Base-by-base conservation (phyloP, 2,113 vertebrate species). In the Microcebus jonahi region DNA sequence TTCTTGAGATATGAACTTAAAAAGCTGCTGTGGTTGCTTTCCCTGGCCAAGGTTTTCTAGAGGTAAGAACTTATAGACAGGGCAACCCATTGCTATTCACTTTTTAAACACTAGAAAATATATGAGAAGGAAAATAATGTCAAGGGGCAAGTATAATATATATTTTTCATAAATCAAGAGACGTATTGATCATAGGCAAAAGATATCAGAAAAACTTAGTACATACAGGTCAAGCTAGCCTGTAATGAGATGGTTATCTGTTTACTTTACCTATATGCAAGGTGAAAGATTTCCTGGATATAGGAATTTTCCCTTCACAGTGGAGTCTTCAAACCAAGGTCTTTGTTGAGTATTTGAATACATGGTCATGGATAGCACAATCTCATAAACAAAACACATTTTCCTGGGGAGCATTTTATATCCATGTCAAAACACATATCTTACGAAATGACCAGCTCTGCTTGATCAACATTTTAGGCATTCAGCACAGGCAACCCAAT, bases 1-100 rank as follows among this genome's bases (percentile, higher is more conserved):
- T 70, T 71, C 48, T 67, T 93, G 82, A 87, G 57, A 29, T 95
- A 5, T 91, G 79, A 84, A 91, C 25, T 88, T 88, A 18, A 83
- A 79, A 95, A 91, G 29, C 59, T 39, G 31, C 81, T 88, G 12
- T 18, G 25, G 0, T 48, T 93, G 42, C 80, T 95, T 70, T 97
- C 71, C 83, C 4, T 42, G 8, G 8, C 36, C 65, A 94, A 94
- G 42, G 15, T 36, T 76, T 63, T 82, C 73, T n/a, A 42, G 5
- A 6, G 8, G 36, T n/a, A 36, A 86, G 21, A 7, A 5, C n/a
- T 67, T 89, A 76, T 1, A 79, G 12, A 8, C 0, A 50, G 21
- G 27, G 20, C 17, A 36, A 36, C 3, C 6, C 8, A 86, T 83
- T 59, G 31, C 25, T 68, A 45, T 39, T 88, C n/a, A n/a, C 50